Base-by-base conservation (phyloP, 2,888 invertebrate species). In the Drosophila antonietae region DNA sequence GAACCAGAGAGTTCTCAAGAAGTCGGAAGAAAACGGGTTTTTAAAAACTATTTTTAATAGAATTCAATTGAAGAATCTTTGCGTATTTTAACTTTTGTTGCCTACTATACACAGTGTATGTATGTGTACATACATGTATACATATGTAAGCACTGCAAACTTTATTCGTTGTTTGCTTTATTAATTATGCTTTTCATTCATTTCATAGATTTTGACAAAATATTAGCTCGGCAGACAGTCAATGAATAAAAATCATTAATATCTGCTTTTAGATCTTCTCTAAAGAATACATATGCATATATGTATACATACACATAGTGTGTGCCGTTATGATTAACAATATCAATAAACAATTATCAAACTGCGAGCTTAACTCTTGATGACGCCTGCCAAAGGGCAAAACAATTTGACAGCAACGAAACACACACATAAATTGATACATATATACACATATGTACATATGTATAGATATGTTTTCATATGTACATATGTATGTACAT, bases 291-390 rank as follows among this genome's bases (percentile, higher is more conserved):
- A 52, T 8, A 49, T 3, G 0, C 14, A 28, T 14, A 37, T 35
- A 18, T 15, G 37, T 4, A 49, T 3, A 4, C 14, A 15, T 9
- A 1, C n/a, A 28, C 14, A 37, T 35, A 23, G 6, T 15, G 41
- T 39, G 10, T 60, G 39, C 73, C 64, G 77, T 61, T 76, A 71
- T 53, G 43, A 52, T 53, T 57, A 57, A 28, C 77, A 51, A 70
- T 70, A 74, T 52, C 72, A 53, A 53, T 57, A 60, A 61, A 43
- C 64, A 64, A 58, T 70, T 73, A 61, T 49, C 46, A 57, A 61
- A 53, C 47, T 49, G 57, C n/a, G 31, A 31, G 28, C 31, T 20
- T 14, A 43, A 56, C 41, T 51, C 35, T 52, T 60, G 44, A 43
- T 56, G 55, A 15, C n/a, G 33, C 62, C 62, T 67, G 41, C 74